Evolutionary conservation across 2,113 vertebrate genomes (phyloP), one percentile per base, ranked within the genome.

Genomic region (Lota lota): DNA sequence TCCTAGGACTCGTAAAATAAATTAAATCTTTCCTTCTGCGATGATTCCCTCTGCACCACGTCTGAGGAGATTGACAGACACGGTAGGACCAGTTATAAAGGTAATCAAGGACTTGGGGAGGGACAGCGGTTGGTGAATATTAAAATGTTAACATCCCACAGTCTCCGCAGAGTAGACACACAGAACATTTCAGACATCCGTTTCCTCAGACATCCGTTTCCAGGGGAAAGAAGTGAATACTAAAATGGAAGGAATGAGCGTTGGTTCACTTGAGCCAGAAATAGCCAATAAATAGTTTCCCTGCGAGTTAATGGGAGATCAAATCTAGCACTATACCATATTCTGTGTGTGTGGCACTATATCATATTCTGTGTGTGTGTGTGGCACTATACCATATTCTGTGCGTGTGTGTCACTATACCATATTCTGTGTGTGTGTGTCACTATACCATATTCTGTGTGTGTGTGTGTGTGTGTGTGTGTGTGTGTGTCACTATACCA

Each of bases 141-240:
- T 69, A 81, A 65, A 67, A 50, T 20, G 18, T 74, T 79, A 18
- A 70, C 53, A 47, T 22, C 33, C n/a, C n/a, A 20, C 21, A 24
- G 22, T 47, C 24, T 22, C 3, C 40, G 22, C 7, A n/a, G 14
- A 18, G 19, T 40, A 19, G 63, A 66, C 73, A 6, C 73, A 16
- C 22, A 61, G 40, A 47, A 40, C 53, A 74, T 24, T 36, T 22
- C 47, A 28, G 21, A 20, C 50, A n/a, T n/a, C n/a, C 33, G 22
- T 65, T 63, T 70, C 73, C 68, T 63, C 63, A 19, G 59, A 33
- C 28, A n/a, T 50, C 63, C 40, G 59, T 40, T 40, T 24, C 14
- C 20, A 53, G 14, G 47, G 5, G 3, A 18, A 21, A 22, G 47
- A 73, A 16, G 2, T 10, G 40, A 64, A 59, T 0, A 50, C 4